Conservation (phyloP, 2,888 invertebrate species). For the Abrostola tripartita region DNA sequence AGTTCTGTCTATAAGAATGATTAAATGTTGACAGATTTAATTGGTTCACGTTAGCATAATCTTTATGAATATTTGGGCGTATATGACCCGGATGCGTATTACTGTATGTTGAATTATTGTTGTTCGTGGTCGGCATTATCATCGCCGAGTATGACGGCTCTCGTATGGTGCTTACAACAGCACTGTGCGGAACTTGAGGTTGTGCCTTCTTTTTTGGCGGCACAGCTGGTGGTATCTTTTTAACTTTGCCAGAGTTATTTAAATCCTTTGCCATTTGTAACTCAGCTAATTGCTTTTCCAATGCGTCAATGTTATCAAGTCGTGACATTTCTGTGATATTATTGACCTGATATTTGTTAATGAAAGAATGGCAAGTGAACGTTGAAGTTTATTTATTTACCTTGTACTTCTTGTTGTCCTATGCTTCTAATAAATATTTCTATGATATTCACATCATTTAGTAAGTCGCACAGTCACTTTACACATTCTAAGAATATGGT, state of each 20-base stretch:
- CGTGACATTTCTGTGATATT: constrained; percentile 72
- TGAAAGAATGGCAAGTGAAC: constrained; percentile 38
- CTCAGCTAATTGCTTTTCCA: constrained; percentile 92
- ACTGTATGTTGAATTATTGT: constrained; percentile 74
- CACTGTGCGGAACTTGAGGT: constrained; percentile 93
- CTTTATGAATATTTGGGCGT: constrained; percentile 63
- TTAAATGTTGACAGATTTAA: constrained; percentile 60
- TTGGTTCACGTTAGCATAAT: constrained; percentile 78
- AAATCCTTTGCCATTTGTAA: constrained; percentile 89
- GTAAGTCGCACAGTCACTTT: constrained; percentile 20
- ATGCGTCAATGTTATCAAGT: constrained; percentile 88
- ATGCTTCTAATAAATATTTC: not conserved
- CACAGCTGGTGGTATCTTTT: constrained; percentile 93
- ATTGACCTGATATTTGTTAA: constrained; percentile 56
- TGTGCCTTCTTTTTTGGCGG: constrained; percentile 93
- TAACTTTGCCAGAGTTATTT: constrained; percentile 69
- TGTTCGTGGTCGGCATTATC: constrained; percentile 78
- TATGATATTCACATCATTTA: constrained; percentile 12
- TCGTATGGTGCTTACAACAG: constrained; percentile 90
- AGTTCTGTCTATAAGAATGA: constrained; percentile 62
- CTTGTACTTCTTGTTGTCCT: constrained; percentile 22
- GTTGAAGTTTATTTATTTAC: constrained; percentile 38
- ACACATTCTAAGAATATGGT: constrained; percentile 21
- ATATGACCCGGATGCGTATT: constrained; percentile 61
- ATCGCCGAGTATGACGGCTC: constrained; percentile 93